Evolutionary conservation across 2,113 vertebrate species (phyloP), one percentile per base, ranked within the genome.

Genomic region (Rhabdomys dilectus): DNA sequence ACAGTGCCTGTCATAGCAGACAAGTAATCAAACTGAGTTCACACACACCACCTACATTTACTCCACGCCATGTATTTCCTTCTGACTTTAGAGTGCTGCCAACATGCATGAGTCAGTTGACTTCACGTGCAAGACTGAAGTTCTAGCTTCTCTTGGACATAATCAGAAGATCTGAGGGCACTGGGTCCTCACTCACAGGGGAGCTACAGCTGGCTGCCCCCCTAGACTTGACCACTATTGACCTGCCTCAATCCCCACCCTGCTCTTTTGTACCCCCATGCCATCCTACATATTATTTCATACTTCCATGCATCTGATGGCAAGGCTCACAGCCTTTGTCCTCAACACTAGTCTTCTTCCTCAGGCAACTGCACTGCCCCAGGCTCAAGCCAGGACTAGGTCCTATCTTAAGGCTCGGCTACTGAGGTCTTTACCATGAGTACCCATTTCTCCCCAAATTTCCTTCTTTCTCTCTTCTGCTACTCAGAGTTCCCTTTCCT

Each of bases 151-250:
- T 62, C 36, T 84, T 84, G 8, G 62, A 68, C 82, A 78, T 73
- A 34, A n/a, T 42, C 51, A 48, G 31, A 53, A 84, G 75, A 15
- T 88, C 56, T 90, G 16, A 17, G 0, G 1, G 73, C 36, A 39
- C 29, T 3, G 17, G 21, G 60, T 53, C 68, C 51, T 81, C 31
- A 0, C 19, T 21, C 58, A n/a, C 42, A 12, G n/a, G 56, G 62
- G 1, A 5, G 64, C 66, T 42, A 31, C 36, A 51, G 2, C 0
- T 7, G 11, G n/a, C 42, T 80, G 53, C 21, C n/a, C 7, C 85
- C 39, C 13, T 34, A 48, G 39, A 36, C 9, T 9, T 0, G 0
- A 4, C 0, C 0, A 16, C 8, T 80, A 8, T 16, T 31, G 24
- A 26, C 91, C 12, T 51, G 56, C 45, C 82, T 2, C 2, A 9